Evolutionary conservation across 2,888 invertebrate genomes (phyloP).

Genomic region (Drosophila testacea): DNA sequence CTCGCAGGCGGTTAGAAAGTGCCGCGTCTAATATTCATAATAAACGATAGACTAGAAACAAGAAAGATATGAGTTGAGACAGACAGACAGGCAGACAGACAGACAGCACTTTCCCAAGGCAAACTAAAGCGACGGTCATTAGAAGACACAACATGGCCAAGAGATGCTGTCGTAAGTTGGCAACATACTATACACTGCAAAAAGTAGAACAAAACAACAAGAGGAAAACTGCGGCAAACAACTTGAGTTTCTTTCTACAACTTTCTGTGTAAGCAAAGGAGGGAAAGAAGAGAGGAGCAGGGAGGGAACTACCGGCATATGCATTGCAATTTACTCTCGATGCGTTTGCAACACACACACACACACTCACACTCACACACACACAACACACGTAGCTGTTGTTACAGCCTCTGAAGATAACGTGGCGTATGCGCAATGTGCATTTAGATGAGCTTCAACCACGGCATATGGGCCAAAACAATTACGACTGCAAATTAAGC

Average conservation of each 20-base stretch:
- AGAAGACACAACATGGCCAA: conserved; percentile 53
- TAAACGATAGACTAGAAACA: conserved; percentile 61
- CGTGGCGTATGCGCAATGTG: conserved; percentile 73
- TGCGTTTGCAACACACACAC: conserved; percentile 45
- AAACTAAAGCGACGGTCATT: conserved; percentile 51
- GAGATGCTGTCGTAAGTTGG: conserved; percentile 7
- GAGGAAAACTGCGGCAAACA: conserved; percentile 50
- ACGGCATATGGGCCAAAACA: conserved; percentile 78
- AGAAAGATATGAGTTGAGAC: conserved; percentile 33
- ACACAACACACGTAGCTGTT: conserved; percentile 1
- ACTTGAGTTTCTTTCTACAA: conserved; percentile 34
- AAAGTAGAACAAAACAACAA: conserved; percentile 71
- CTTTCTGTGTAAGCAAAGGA: background rate
- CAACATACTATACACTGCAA: conserved; percentile 14
- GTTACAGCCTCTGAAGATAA: conserved; percentile 41
- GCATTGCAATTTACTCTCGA: conserved; percentile 73
- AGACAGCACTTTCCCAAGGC: conserved; percentile 53
- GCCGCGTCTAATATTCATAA: conserved; percentile 67
- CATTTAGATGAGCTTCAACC: conserved; percentile 42
- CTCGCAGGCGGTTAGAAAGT: conserved; percentile 69
- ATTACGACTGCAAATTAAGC: conserved; percentile 73
- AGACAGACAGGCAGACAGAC: background rate
- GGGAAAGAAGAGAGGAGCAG: background rate
- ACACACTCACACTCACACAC: background rate
- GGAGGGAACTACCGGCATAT: conserved; percentile 18